A percentile compares a stretch with the other conserved stretches of the same genome.
phyloP scores from a whole-genome alignment of 1,140 invertebrate genomes.

The Drosophila aff. region DNA sequence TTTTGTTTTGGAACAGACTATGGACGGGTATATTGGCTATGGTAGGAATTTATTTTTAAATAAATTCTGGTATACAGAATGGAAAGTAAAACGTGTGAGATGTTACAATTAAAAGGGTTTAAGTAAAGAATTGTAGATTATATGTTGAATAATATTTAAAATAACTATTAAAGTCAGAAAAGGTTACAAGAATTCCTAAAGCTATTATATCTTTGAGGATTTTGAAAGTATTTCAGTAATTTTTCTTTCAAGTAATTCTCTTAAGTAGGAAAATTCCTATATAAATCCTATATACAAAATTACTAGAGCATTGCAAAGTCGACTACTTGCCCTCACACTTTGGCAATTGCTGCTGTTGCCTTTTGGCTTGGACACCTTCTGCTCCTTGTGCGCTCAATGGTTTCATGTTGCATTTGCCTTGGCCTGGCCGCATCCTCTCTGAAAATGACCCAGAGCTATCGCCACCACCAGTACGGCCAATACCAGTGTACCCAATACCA shows the following conservation, averaged over 20 bases:
- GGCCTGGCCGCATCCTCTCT: slow-evolving; percentile 71
- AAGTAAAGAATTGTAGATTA: too few species aligned
- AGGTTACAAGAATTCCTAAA: neutral
- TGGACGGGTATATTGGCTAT: slow-evolving; percentile 17
- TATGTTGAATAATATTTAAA: neutral
- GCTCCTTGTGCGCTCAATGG: slow-evolving; percentile 68
- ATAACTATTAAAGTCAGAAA: neutral
- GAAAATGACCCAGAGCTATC: slow-evolving; percentile 82
- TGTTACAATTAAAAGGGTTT: too few species aligned
- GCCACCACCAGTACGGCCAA: slow-evolving; percentile 42
- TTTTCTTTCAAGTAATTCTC: neutral
- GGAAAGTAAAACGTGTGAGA: neutral
- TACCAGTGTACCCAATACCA: slow-evolving; percentile 13
- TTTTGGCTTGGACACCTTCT: slow-evolving; percentile 47
- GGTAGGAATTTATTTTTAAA: neutral
- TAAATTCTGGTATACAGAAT: too few species aligned
- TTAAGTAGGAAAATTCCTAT: neutral
- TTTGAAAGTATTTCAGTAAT: neutral
- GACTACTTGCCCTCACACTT: neutral
- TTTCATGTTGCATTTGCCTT: slow-evolving; percentile 82
- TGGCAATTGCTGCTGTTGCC: slow-evolving; percentile 30
- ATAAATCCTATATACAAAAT: neutral
- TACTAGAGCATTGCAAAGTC: slow-evolving; percentile 22
- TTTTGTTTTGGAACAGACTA: slow-evolving; percentile 50
- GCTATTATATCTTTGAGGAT: neutral